These are phyloP conservation scores for Drosophila flavopinicola DNA, from an alignment of 2,888 invertebrate genomes.

Conservation along the genomic window DNA sequence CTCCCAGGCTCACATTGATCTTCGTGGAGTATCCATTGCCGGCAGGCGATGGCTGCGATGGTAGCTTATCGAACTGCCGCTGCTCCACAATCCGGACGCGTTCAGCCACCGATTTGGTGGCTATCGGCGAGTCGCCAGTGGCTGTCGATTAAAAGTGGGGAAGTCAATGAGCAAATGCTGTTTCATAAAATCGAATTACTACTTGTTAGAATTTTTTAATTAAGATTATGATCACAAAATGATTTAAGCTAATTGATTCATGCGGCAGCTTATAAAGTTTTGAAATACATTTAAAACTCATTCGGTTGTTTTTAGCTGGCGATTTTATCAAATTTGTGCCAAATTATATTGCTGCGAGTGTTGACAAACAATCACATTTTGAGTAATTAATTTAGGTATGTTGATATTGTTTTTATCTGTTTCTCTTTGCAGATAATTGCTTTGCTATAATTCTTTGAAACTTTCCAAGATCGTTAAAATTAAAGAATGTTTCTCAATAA, in stretches of 20 bases:
- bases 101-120: constrained; percentile 84
- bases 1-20: constrained; percentile 85
- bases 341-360: too few relatives aligned
- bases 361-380: too few relatives aligned
- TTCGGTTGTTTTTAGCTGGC: too few relatives aligned
- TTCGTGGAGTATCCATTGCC: constrained; percentile 86
- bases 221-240: constrained; percentile 8
- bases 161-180: constrained; percentile 21
- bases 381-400: too few relatives aligned
- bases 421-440: too few relatives aligned
- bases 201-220: constrained; percentile 10
- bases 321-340: too few relatives aligned
- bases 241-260: constrained; percentile 2
- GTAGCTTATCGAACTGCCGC: constrained; percentile 69
- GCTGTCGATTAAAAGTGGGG: constrained; percentile 7
- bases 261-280: not conserved
- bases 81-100: constrained; percentile 85
- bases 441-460: too few relatives aligned
- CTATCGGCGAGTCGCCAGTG: constrained; percentile 41
- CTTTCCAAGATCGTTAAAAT: not conserved
- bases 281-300: too few relatives aligned
- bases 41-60: constrained; percentile 50
- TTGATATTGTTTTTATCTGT: too few relatives aligned
- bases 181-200: constrained; percentile 12
- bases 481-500: too few relatives aligned